A percentile compares a stretch with the other conserved stretches of the same genome.
Conservation (phyloP, 2,113 vertebrate species). For the Antechinus stuartii region DNA sequence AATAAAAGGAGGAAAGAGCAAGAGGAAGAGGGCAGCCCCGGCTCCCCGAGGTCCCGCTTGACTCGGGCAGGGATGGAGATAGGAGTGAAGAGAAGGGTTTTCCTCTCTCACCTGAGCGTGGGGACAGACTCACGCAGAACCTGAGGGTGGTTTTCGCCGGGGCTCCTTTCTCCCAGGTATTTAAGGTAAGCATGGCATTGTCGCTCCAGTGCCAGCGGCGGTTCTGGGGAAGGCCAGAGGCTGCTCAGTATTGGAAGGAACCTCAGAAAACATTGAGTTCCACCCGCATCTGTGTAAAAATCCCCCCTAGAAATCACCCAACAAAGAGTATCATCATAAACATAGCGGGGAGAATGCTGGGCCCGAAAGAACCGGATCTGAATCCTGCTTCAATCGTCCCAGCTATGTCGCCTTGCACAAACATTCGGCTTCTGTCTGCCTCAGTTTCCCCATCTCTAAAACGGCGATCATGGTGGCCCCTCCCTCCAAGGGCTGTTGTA, state of each 20-base stretch:
- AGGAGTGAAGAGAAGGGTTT: rapidly evolving
- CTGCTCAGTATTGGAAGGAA: not conserved
- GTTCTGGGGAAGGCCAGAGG: not conserved
- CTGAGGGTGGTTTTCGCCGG: not conserved
- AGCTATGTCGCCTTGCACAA: not conserved
- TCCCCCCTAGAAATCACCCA: not conserved
- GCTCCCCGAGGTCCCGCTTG: not conserved
- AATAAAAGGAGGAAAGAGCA: not conserved
- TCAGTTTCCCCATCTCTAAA: not conserved
- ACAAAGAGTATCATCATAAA: not conserved
- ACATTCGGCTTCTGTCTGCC: not conserved
- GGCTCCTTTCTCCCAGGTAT: not conserved
- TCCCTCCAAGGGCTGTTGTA: not conserved
- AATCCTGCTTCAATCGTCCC: not conserved
- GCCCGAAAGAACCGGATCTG: not conserved
- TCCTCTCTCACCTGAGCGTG: slow-evolving; percentile 13
- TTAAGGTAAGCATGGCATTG: not conserved
- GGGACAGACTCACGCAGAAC: not conserved
- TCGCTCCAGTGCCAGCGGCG: slow-evolving; percentile 6
- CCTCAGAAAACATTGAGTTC: not conserved
- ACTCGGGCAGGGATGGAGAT: not conserved
- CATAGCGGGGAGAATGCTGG: not conserved
- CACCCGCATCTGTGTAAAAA: not conserved
- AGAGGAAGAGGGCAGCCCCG: not conserved
- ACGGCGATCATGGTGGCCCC: not conserved